phyloP scores from a whole-genome alignment of 1,140 invertebrate genomes.

The Mizuhopecten yessoensis region DNA sequence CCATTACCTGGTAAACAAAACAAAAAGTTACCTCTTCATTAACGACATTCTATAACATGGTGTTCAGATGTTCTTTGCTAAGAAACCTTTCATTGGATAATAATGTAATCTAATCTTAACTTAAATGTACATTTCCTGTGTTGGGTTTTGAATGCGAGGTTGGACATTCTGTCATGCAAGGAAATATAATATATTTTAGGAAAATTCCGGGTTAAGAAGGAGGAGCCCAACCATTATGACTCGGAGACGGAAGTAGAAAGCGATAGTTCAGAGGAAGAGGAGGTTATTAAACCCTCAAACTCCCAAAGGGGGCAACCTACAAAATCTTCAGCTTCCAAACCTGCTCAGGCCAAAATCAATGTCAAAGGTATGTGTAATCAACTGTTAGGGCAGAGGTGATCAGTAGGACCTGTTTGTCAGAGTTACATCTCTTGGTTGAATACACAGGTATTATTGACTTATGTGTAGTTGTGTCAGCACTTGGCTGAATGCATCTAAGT shows the following conservation, averaged over 20 bases:
- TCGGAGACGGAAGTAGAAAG: constrained; percentile 61
- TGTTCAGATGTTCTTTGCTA: too few species aligned
- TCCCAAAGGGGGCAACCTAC: constrained; percentile 48
- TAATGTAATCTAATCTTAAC: too few species aligned
- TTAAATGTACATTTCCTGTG: neutral
- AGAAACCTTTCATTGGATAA: too few species aligned
- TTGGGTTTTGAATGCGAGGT: neutral
- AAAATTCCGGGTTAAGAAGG: neutral
- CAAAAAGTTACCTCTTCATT: too few species aligned
- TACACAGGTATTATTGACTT: too few species aligned
- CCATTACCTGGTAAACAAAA: too few species aligned
- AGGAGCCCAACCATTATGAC: constrained; percentile 58
- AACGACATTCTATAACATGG: too few species aligned
- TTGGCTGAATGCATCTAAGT: too few species aligned
- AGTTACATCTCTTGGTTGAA: too few species aligned
- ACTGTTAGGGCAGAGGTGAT: neutral
- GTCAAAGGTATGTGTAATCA: neutral
- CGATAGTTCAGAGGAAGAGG: constrained; percentile 66
- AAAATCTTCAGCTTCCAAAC: neutral
- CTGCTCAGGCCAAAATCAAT: neutral
- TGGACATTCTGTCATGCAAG: too few species aligned
- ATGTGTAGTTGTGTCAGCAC: too few species aligned
- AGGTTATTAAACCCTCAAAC: constrained; percentile 52
- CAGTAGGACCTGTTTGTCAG: too few species aligned
- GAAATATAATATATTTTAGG: neutral